phyloP scores from a whole-genome alignment of 2,888 invertebrate species.

The Carabus problematicus region DNA sequence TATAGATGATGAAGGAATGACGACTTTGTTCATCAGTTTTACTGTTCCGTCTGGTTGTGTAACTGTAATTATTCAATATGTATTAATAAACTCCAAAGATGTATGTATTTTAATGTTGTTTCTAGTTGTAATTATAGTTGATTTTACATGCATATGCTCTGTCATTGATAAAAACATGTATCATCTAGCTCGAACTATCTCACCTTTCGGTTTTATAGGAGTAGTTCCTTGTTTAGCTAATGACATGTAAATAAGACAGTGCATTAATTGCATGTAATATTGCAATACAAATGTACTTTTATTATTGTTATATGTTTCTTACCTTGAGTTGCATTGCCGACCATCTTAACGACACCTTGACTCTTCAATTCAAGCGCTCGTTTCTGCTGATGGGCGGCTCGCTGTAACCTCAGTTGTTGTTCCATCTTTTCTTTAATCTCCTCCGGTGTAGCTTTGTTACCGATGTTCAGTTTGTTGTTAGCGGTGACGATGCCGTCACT shows the following conservation, averaged over 20 bases:
- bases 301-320: slow-evolving; percentile 41
- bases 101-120: background rate
- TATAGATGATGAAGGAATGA: slow-evolving; percentile 64
- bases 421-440: slow-evolving; percentile 92
- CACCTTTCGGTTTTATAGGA: slow-evolving; percentile 60
- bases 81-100: slow-evolving; percentile 1
- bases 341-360: slow-evolving; percentile 63
- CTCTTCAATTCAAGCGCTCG: slow-evolving; percentile 70
- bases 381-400: slow-evolving; percentile 90
- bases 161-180: no score
- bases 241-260: background rate
- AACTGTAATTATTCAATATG: slow-evolving; percentile 48
- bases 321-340: slow-evolving; percentile 65
- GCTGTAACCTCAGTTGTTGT: slow-evolving; percentile 84
- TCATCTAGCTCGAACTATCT: slow-evolving; percentile 1
- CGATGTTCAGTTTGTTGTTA: slow-evolving; percentile 56
- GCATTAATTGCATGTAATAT: slow-evolving; percentile 14
- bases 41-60: slow-evolving; percentile 68
- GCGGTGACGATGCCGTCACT: slow-evolving; percentile 53
- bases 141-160: no score
- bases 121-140: no score
- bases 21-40: slow-evolving; percentile 71
- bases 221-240: slow-evolving; percentile 55
- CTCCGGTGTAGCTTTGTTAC: slow-evolving; percentile 69
- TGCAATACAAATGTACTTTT: slow-evolving; percentile 4